These are phyloP conservation scores for Drosophila meridionalis DNA, from an alignment of 2,888 invertebrate species.

Conservation along the genomic window DNA sequence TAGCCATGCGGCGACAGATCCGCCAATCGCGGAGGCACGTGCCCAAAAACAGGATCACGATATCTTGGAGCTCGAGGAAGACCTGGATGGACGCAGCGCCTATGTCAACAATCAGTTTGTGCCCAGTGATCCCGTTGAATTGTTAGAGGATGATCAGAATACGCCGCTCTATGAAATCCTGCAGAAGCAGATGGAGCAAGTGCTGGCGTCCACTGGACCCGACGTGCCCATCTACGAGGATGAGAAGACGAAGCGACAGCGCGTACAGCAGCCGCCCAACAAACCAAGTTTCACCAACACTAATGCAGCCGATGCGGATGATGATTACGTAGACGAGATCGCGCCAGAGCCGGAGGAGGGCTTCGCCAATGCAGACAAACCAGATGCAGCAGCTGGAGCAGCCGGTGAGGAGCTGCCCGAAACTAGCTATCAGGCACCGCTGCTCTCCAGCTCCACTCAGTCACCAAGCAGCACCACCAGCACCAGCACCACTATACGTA, in stretches of 20 bases:
- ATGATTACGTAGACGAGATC: slow-evolving; percentile 49
- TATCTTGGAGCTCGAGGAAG: slow-evolving; percentile 55
- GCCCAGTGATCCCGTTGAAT: slow-evolving; percentile 56
- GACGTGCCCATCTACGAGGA: slow-evolving; percentile 62
- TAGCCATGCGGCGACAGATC: slow-evolving; percentile 15
- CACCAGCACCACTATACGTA: slow-evolving; percentile 29
- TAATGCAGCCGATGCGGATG: slow-evolving; percentile 53
- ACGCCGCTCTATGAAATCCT: slow-evolving; percentile 72
- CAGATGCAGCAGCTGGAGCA: slow-evolving; percentile 31
- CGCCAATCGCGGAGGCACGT: slow-evolving; percentile 40
- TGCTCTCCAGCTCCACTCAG: slow-evolving; percentile 5
- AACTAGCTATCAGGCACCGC: slow-evolving; percentile 40
- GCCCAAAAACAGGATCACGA: slow-evolving; percentile 44
- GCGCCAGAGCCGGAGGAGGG: slow-evolving; percentile 41
- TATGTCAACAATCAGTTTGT: slow-evolving; percentile 80
- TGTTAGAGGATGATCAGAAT: slow-evolving; percentile 55
- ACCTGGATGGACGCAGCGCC: slow-evolving; percentile 75
- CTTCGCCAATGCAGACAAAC: slow-evolving; percentile 57
- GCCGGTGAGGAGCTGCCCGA: slow-evolving; percentile 29
- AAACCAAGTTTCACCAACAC: slow-evolving; percentile 47
- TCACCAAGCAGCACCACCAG: slow-evolving; percentile 33
- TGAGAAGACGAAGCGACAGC: slow-evolving; percentile 40
- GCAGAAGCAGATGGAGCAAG: slow-evolving; percentile 79
- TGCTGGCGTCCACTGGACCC: slow-evolving; percentile 60
- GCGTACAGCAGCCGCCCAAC: slow-evolving; percentile 49